Evolutionary conservation across 2,888 invertebrate genomes (phyloP).

Genomic region (Chalcis sispes): DNA sequence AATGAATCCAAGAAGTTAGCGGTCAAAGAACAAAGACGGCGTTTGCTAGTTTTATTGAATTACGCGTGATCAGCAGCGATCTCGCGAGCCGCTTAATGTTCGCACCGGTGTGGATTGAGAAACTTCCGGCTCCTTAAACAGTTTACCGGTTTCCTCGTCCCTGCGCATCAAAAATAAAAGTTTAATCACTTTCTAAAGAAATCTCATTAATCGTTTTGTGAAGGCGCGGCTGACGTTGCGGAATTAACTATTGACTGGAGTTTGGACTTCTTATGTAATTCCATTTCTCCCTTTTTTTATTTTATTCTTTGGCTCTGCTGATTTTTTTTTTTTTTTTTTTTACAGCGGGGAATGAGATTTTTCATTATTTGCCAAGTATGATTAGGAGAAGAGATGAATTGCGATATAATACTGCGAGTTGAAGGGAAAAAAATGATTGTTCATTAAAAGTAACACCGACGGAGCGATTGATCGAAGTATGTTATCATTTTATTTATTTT

Average conservation of each 20-base stretch:
- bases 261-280: background rate
- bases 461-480: background rate
- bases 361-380: slow-evolving; percentile 16
- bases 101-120: background rate
- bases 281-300: background rate
- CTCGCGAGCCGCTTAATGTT: slow-evolving; percentile 8
- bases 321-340: background rate
- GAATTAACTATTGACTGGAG: slow-evolving; percentile 49
- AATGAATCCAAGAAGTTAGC: background rate
- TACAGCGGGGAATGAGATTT: slow-evolving; percentile 38
- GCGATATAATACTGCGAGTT: background rate
- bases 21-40: too few relatives aligned
- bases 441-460: slow-evolving; percentile 4
- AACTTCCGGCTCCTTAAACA: slow-evolving; percentile 33
- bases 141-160: slow-evolving; percentile 3
- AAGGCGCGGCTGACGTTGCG: slow-evolving; percentile 36
- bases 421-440: slow-evolving; percentile 12
- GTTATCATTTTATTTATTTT: slow-evolving; percentile 1
- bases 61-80: slow-evolving; percentile 44
- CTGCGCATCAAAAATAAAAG: slow-evolving; percentile 47
- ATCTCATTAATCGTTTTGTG: slow-evolving; percentile 52
- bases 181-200: slow-evolving; percentile 54
- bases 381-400: slow-evolving; percentile 14
- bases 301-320: background rate
- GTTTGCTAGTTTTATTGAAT: slow-evolving; percentile 42